Evolutionary conservation across 2,797 vertebrate genomes (phyloP).

Genomic region (Phataginus tricuspis): DNA sequence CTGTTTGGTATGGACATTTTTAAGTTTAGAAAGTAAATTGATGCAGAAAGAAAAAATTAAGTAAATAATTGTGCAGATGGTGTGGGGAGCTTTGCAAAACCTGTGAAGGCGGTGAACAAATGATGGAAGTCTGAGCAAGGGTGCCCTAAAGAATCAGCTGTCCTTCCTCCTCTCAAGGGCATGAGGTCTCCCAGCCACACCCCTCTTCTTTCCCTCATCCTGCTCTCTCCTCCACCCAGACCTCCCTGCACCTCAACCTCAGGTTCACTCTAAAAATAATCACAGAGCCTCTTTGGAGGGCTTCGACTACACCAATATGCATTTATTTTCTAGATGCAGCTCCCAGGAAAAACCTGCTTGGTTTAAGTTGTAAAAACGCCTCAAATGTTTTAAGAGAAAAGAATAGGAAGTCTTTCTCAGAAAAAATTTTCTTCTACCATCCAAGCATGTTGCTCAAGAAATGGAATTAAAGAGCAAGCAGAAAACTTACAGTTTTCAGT

Average conservation of each 20-base stretch:
- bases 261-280: not conserved
- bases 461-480: not conserved
- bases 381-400: constrained; percentile 32
- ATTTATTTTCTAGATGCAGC: not conserved
- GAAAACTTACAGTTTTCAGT: not conserved
- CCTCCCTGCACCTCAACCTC: not conserved
- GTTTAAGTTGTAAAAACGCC: constrained; percentile 50
- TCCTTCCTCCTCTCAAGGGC: not conserved
- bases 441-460: not conserved
- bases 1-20: not conserved
- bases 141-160: not conserved
- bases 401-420: not conserved
- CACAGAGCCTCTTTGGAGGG: not conserved
- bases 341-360: not conserved
- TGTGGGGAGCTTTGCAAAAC: not conserved
- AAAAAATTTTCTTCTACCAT: not conserved
- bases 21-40: not conserved
- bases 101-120: not conserved
- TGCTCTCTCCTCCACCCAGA: not conserved
- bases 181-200: not conserved
- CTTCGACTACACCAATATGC: not conserved
- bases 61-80: not conserved
- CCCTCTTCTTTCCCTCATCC: not conserved
- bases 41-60: constrained; percentile 20
- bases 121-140: not conserved